Conservation (phyloP, 2,888 invertebrate species). For the Papilio protenor region DNA sequence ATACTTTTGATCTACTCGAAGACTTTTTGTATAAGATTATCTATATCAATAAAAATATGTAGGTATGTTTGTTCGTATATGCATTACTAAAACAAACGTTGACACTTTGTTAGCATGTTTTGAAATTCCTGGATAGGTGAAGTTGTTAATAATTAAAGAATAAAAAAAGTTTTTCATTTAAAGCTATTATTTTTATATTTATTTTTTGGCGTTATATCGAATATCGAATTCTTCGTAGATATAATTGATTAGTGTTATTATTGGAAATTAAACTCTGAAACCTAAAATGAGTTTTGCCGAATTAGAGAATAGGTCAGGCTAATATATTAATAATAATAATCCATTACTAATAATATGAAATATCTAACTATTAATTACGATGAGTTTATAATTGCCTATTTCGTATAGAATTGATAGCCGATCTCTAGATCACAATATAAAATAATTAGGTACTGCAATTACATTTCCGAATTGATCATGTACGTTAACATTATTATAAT, state of each 20-base stretch:
- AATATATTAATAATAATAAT: background rate
- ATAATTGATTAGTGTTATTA: background rate
- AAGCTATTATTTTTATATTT: too few species aligned
- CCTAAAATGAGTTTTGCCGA: background rate
- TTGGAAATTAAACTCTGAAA: background rate
- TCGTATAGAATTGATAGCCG: background rate
- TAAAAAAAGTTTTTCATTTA: too few species aligned
- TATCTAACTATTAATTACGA: background rate
- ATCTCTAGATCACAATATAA: background rate
- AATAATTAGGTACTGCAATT: background rate
- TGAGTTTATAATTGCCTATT: background rate
- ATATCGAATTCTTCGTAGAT: too few species aligned
- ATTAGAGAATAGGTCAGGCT: background rate
- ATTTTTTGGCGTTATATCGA: too few species aligned
- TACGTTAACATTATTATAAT: background rate
- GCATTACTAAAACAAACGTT: too few species aligned
- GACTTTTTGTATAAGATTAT: too few species aligned
- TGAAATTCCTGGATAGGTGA: too few species aligned
- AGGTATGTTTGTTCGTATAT: too few species aligned
- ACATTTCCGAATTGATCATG: background rate
- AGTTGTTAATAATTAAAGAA: too few species aligned
- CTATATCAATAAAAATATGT: too few species aligned
- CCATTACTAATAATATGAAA: background rate
- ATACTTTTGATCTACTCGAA: background rate
- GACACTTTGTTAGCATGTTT: too few species aligned